These are phyloP conservation scores for Danio albolineatus DNA, from an alignment of 2,797 vertebrate species.

Conservation along the genomic window DNA sequence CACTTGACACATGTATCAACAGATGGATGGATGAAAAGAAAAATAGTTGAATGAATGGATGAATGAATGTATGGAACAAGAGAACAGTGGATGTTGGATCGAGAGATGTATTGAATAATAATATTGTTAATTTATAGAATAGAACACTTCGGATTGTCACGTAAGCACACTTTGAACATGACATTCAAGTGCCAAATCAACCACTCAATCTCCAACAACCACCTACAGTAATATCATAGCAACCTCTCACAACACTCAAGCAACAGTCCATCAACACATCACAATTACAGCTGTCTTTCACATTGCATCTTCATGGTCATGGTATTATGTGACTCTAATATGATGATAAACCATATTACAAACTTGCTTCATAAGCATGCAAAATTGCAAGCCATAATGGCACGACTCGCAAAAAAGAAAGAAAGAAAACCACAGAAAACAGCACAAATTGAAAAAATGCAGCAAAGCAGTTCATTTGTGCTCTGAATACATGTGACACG, in stretches of 20 bases:
- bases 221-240: not conserved
- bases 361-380: not conserved
- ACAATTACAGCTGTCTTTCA: too few relatives aligned
- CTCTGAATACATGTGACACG: slow-evolving; percentile 30
- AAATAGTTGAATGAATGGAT: too few relatives aligned
- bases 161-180: not conserved
- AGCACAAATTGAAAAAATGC: not conserved
- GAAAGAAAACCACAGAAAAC: not conserved
- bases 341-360: not conserved
- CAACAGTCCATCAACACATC: too few relatives aligned
- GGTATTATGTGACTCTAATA: not conserved
- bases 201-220: too few relatives aligned
- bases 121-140: not conserved
- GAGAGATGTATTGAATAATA: too few relatives aligned
- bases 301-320: not conserved
- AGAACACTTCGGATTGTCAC: not conserved
- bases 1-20: too few relatives aligned
- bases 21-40: too few relatives aligned
- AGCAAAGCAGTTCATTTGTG: slow-evolving; percentile 20
- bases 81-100: too few relatives aligned
- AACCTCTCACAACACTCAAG: not conserved
- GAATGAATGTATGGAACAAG: too few relatives aligned
- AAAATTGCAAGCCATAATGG: not conserved
- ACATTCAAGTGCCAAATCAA: too few relatives aligned
- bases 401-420: not conserved